These are phyloP conservation scores for Leptopilina myrica DNA, from an alignment of 2,888 invertebrate genomes.

Conservation along the genomic window DNA sequence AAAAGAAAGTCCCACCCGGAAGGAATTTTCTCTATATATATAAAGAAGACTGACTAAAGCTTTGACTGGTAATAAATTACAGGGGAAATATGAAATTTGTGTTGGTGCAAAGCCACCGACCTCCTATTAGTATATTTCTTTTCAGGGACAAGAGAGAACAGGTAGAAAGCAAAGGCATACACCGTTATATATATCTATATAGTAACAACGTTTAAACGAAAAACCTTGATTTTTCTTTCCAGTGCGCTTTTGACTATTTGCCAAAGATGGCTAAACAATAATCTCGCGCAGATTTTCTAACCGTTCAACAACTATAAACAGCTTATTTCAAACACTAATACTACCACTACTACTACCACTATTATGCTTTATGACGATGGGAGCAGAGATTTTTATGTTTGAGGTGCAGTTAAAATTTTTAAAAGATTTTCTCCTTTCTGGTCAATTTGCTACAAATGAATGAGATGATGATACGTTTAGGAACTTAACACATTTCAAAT, in stretches of 20 bases:
- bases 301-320: slow-evolving; percentile 3
- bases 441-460: no score
- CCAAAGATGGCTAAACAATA: slow-evolving; percentile 14
- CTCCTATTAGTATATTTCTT: slow-evolving; percentile 8
- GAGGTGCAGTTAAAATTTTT: no score
- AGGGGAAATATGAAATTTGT: slow-evolving; percentile 30
- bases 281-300: neutral
- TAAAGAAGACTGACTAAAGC: neutral
- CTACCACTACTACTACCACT: no score
- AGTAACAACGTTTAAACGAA: neutral
- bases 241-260: slow-evolving; percentile 19
- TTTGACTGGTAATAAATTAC: slow-evolving; percentile 25
- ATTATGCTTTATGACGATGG: no score
- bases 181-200: slow-evolving; percentile 1
- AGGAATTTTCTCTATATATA: slow-evolving; percentile 3
- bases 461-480: no score
- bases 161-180: slow-evolving; percentile 33
- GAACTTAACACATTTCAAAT: no score
- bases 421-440: no score
- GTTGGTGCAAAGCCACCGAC: slow-evolving; percentile 26
- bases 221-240: slow-evolving; percentile 30
- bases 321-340: neutral
- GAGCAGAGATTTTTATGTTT: no score
- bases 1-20: slow-evolving; percentile 9
- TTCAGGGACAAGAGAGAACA: slow-evolving; percentile 25